Conservation (phyloP, 2,888 invertebrate genomes). For the Tortrix viridana region DNA sequence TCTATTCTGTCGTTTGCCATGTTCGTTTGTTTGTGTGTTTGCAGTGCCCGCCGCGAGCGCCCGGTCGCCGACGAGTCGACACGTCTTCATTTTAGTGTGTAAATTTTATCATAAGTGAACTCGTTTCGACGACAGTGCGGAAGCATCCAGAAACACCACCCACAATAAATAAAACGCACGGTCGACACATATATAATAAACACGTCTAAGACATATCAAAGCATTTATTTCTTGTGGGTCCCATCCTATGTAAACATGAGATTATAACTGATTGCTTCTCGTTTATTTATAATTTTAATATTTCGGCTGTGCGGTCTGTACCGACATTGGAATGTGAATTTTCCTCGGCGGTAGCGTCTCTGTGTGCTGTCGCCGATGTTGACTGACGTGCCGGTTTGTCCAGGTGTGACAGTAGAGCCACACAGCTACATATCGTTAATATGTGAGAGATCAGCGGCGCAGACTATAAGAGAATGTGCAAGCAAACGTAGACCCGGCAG, state of each 20-base stretch:
- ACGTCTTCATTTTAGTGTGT: constrained; percentile 65
- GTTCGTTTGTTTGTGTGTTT: constrained; percentile 80
- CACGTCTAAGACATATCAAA: constrained; percentile 43
- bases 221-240: constrained; percentile 69
- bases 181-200: constrained; percentile 39
- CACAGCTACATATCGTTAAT: constrained; percentile 78
- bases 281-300: constrained; percentile 20
- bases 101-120: constrained; percentile 47
- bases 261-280: constrained; percentile 47
- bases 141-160: constrained; percentile 40
- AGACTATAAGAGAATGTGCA: constrained; percentile 65
- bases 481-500: constrained; percentile 50
- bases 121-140: constrained; percentile 26
- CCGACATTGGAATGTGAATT: constrained; percentile 44
- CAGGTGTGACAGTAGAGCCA: constrained; percentile 77
- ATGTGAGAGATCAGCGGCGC: constrained; percentile 63
- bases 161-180: constrained; percentile 57
- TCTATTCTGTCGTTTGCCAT: constrained; percentile 70
- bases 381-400: constrained; percentile 76
- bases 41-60: constrained; percentile 63
- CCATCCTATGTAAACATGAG: constrained; percentile 50
- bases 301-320: constrained; percentile 69
- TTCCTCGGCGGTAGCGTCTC: constrained; percentile 42
- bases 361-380: constrained; percentile 68
- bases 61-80: constrained; percentile 56